Conservation (phyloP, 2,797 vertebrate species). For the Schizopygopsis malacanthus region DNA sequence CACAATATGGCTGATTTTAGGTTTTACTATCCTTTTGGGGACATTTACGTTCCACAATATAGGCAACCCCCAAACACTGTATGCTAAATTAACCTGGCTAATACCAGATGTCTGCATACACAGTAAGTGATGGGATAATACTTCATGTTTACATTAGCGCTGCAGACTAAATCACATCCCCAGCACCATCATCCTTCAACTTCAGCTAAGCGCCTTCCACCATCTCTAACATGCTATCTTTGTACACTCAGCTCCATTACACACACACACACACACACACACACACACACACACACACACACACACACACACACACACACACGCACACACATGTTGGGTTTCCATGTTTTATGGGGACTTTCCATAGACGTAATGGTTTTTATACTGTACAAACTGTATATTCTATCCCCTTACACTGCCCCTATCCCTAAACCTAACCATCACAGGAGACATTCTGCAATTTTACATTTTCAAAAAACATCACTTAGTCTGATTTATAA, state of each 20-base stretch:
- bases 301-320: background rate
- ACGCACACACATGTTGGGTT: background rate
- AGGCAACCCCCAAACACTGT: conserved; percentile 12
- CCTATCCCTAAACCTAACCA: too few species aligned
- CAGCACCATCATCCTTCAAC: conserved; percentile 37
- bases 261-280: background rate
- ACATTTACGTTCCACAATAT: background rate
- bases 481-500: too few species aligned
- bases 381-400: too few species aligned
- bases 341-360: too few species aligned
- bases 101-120: conserved; percentile 48
- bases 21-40: background rate
- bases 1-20: background rate
- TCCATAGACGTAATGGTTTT: too few species aligned
- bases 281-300: background rate
- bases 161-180: conserved; percentile 24
- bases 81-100: conserved; percentile 52
- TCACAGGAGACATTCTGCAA: too few species aligned
- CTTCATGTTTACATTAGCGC: conserved; percentile 47
- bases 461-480: too few species aligned
- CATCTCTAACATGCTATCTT: conserved; percentile 33
- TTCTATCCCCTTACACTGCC: too few species aligned
- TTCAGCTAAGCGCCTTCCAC: conserved; percentile 34
- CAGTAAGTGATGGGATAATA: conserved; percentile 44
- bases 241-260: conserved; percentile 41